phyloP scores from a whole-genome alignment of 2,888 invertebrate genomes.

The Mythimna pallens region DNA sequence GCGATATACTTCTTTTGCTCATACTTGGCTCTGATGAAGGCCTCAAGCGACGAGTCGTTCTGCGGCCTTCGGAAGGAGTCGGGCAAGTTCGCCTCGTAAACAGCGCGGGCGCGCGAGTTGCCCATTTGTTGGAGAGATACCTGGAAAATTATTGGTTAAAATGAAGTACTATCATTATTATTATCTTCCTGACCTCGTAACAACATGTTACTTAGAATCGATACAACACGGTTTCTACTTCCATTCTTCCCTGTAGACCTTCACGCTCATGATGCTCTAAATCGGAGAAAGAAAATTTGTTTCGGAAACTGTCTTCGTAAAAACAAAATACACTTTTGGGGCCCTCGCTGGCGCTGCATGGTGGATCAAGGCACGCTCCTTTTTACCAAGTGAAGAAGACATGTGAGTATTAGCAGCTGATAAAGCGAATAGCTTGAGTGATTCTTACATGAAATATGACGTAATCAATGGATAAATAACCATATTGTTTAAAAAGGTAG shows the following conservation, averaged over 20 bases:
- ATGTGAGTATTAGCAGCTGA: not conserved
- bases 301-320: not conserved
- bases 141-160: conserved; percentile 63
- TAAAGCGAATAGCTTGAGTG: not conserved
- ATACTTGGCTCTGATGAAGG: conserved; percentile 99
- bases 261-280: no score
- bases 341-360: no score
- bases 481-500: not conserved
- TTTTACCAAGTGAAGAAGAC: not conserved
- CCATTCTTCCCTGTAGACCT: not conserved
- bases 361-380: no score
- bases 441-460: not conserved
- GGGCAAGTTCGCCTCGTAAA: conserved; percentile 99
- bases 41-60: conserved; percentile 97
- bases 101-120: conserved; percentile 98
- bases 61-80: conserved; percentile 99
- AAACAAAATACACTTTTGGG: no score
- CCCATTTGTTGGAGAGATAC: conserved; percentile 98
- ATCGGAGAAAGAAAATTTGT: not conserved
- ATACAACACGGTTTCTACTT: not conserved
- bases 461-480: not conserved
- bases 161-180: not conserved
- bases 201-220: not conserved
- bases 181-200: not conserved
- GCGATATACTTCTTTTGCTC: conserved; percentile 99